Evolutionary conservation across 2,888 invertebrate species (phyloP).

Genomic region (Timandra comae): DNA sequence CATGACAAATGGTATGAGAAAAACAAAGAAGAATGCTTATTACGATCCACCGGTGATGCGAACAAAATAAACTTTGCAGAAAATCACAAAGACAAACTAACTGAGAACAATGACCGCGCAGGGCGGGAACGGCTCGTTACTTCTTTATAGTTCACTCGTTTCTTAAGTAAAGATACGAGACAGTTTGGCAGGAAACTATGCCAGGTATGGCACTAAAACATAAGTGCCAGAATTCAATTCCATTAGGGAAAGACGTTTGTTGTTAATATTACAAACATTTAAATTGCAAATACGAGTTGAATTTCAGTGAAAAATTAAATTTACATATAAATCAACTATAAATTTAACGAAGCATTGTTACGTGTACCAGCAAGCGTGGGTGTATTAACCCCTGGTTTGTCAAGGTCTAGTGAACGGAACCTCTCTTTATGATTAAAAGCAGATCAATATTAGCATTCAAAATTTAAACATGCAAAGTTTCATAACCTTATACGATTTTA

Average conservation of each 20-base stretch:
- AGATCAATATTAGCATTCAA: constrained; percentile 13
- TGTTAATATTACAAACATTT: too few species aligned
- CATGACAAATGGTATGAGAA: constrained; percentile 3
- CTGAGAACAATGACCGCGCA: constrained; percentile 37
- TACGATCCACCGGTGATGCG: constrained; percentile 21
- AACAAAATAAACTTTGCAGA: constrained; percentile 34
- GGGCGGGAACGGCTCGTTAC: constrained; percentile 28
- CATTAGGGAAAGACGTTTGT: too few species aligned
- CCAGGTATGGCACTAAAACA: too few species aligned
- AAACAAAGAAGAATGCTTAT: constrained; percentile 21
- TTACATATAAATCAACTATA: constrained; percentile 20
- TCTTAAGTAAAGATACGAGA: constrained; percentile 13
- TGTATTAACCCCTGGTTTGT: constrained; percentile 23
- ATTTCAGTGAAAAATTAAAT: too few species aligned
- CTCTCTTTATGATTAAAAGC: constrained; percentile 17
- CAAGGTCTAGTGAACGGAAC: constrained; percentile 26
- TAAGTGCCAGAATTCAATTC: too few species aligned
- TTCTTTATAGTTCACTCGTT: constrained; percentile 22
- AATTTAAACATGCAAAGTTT: too few species aligned
- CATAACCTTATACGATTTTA: too few species aligned
- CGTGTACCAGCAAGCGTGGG: constrained; percentile 15
- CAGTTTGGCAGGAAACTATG: too few species aligned
- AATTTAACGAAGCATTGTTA: constrained; percentile 22
- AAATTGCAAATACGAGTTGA: too few species aligned
- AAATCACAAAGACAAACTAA: constrained; percentile 41